Conservation (phyloP, 2,113 vertebrate species). For the Australoheros scitulus region DNA sequence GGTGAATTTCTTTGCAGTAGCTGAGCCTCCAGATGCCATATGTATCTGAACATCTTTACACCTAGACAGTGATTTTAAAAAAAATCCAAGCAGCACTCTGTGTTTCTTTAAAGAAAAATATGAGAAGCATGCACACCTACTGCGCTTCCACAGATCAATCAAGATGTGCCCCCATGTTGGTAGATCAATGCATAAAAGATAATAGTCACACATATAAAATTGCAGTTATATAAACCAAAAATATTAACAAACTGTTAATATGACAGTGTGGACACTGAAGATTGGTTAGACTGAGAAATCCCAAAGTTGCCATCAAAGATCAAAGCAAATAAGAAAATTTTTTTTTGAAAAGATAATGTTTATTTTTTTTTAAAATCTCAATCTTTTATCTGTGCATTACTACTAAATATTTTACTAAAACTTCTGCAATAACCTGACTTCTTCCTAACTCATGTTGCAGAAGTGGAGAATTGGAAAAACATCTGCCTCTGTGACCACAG, state of each 20-base stretch:
- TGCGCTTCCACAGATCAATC: not conserved
- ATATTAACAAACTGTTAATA: too few species aligned
- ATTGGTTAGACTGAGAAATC: not conserved
- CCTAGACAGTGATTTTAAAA: not conserved
- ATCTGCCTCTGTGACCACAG: constrained; percentile 20
- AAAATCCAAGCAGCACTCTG: not conserved
- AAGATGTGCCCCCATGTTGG: accelerated
- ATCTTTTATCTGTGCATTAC: not conserved
- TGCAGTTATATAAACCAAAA: not conserved
- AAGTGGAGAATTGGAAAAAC: constrained; percentile 11
- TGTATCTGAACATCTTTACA: not conserved
- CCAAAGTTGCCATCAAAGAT: not conserved
- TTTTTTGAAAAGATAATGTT: not conserved
- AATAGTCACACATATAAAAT: accelerated
- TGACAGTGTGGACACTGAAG: not conserved
- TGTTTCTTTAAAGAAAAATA: accelerated
- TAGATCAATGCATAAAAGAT: not conserved
- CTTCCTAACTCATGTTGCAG: not conserved
- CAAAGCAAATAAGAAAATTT: not conserved
- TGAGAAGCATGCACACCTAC: not conserved
- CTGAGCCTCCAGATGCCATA: constrained; percentile 1
- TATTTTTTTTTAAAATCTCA: not conserved
- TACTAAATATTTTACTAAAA: not conserved
- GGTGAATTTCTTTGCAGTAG: not conserved
- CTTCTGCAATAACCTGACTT: not conserved